Evolutionary conservation across 2,888 invertebrate species (phyloP).

Genomic region (Prosapia bicincta): DNA sequence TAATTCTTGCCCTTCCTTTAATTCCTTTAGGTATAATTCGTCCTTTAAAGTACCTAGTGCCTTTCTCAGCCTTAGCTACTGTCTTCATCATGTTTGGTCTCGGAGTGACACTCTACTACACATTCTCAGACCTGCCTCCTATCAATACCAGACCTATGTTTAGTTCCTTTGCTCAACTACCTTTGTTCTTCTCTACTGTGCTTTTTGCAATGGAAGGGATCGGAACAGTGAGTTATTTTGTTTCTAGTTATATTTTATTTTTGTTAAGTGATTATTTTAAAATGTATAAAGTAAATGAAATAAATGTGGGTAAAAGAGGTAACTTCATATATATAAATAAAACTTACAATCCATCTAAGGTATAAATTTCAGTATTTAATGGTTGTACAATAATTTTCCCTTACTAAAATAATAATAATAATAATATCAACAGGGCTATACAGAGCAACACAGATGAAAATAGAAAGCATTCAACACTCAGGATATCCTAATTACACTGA

Average conservation of each 20-base stretch:
- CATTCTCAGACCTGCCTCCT: conserved; percentile 61
- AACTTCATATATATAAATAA: too few relatives aligned
- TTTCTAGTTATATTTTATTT: too few relatives aligned
- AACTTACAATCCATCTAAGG: too few relatives aligned
- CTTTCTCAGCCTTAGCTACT: conserved; percentile 87
- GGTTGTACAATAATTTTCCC: too few relatives aligned
- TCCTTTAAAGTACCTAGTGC: conserved; percentile 78
- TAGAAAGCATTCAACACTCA: too few relatives aligned
- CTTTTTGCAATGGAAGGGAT: conserved; percentile 98
- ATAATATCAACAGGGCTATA: too few relatives aligned
- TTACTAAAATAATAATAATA: too few relatives aligned
- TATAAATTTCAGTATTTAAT: too few relatives aligned
- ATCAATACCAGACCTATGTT: conserved; percentile 53
- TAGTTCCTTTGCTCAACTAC: conserved; percentile 50
- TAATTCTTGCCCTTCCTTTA: conserved; percentile 64
- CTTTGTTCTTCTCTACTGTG: conserved; percentile 91
- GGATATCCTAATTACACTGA: too few relatives aligned
- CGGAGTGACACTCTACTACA: conserved; percentile 77
- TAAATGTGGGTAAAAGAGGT: too few relatives aligned
- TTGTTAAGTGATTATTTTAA: neutral
- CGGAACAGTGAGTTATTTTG: conserved; percentile 59
- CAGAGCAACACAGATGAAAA: too few relatives aligned
- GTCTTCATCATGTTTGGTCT: conserved; percentile 74
- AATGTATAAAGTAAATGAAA: neutral
- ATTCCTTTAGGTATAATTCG: conserved; percentile 70